Evolutionary conservation across 1,140 invertebrate species (phyloP).

Genomic region (Cheumatopsyche charites): DNA sequence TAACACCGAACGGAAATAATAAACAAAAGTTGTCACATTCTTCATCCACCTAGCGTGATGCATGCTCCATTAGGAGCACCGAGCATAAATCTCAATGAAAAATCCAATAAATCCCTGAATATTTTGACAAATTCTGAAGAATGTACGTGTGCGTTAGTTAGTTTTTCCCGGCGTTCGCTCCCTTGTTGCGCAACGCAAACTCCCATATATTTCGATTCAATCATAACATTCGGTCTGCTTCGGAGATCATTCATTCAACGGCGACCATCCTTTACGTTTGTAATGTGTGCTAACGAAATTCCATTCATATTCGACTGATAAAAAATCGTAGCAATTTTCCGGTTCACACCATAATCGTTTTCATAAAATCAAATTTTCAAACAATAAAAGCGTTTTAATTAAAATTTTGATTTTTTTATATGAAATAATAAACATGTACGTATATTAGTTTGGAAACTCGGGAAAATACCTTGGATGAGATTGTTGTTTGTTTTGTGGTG

Average conservation of each 20-base stretch:
- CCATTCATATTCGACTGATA: too few relatives aligned
- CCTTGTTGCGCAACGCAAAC: neutral
- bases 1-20: constrained; percentile 41
- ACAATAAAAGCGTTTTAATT: too few relatives aligned
- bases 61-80: constrained; percentile 43
- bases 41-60: constrained; percentile 44
- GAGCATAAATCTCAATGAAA: constrained; percentile 42
- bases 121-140: constrained; percentile 48
- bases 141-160: neutral
- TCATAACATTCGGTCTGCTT: too few relatives aligned
- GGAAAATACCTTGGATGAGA: neutral
- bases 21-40: constrained; percentile 43
- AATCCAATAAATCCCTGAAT: constrained; percentile 43
- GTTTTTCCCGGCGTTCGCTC: neutral
- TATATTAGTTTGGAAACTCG: too few relatives aligned
- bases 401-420: too few relatives aligned
- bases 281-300: too few relatives aligned
- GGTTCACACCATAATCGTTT: too few relatives aligned
- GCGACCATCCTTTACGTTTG: too few relatives aligned
- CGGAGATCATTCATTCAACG: too few relatives aligned
- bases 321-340: too few relatives aligned
- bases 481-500: constrained; percentile 7
- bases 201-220: neutral
- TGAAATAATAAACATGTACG: too few relatives aligned
- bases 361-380: too few relatives aligned